These are phyloP conservation scores for Axis porcinus DNA, from an alignment of 2,113 vertebrate species.

Conservation along the genomic window DNA sequence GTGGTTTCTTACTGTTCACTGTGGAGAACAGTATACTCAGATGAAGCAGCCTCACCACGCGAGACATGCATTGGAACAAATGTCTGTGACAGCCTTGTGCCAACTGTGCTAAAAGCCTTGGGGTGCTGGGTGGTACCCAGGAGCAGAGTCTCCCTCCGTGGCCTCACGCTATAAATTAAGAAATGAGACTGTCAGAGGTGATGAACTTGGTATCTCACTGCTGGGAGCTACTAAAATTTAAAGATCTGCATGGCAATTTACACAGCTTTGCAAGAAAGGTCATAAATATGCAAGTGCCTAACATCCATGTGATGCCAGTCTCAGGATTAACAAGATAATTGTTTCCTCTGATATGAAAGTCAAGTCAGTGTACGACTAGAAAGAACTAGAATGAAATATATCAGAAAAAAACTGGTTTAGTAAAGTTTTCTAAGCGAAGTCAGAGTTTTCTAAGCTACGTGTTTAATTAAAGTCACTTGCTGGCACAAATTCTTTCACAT, in stretches of 20 bases:
- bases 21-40: conserved; percentile 15
- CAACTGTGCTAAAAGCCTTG: conserved; percentile 23
- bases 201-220: conserved; percentile 21
- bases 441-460: neutral
- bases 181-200: conserved; percentile 36
- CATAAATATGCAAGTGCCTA: conserved; percentile 7
- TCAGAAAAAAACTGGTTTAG: neutral
- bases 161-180: conserved; percentile 16
- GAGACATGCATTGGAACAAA: neutral
- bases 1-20: conserved; percentile 24
- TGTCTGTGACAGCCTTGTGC: neutral
- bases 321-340: conserved; percentile 43
- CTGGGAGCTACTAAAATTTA: conserved; percentile 36
- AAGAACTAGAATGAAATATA: neutral
- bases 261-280: conserved; percentile 41
- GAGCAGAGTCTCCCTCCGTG: neutral
- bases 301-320: neutral
- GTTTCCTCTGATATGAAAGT: conserved; percentile 31
- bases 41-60: conserved; percentile 23
- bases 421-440: neutral
- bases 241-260: conserved; percentile 35
- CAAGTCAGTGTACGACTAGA: neutral
- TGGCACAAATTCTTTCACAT: conserved; percentile 23
- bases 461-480: neutral
- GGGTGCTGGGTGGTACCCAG: neutral